Percentiles rank a stretch among this genome's conserved stretches.
Conservation (phyloP, 2,888 invertebrate species). For the Lapara coniferarum region DNA sequence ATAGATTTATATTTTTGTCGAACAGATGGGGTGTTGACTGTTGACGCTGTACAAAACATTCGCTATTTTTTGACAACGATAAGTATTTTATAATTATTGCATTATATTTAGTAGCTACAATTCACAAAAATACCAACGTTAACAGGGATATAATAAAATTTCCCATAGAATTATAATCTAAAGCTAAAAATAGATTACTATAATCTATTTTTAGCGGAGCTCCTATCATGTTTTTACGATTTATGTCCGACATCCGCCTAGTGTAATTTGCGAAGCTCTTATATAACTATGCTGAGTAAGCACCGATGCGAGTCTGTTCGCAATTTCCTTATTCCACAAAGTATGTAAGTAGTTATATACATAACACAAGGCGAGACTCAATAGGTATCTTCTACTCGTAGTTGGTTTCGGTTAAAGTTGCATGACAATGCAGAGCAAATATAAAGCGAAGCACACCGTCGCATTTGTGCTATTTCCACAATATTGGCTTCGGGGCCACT, state of each 20-base stretch:
- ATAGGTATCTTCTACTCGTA: slow-evolving; percentile 60
- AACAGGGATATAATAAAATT: neutral
- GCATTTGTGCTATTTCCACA: slow-evolving; percentile 57
- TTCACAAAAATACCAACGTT: neutral
- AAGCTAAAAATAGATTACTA: slow-evolving; percentile 17
- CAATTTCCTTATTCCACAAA: slow-evolving; percentile 68
- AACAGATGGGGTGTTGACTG: slow-evolving; percentile 37
- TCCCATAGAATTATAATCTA: neutral
- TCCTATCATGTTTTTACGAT: slow-evolving; percentile 24
- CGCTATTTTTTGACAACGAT: slow-evolving; percentile 12
- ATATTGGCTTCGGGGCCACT: slow-evolving; percentile 60
- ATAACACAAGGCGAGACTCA: slow-evolving; percentile 56
- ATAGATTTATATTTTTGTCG: slow-evolving; percentile 35
- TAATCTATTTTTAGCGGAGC: slow-evolving; percentile 17
- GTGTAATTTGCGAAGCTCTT: slow-evolving; percentile 45
- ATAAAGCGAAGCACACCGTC: slow-evolving; percentile 59
- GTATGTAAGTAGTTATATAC: slow-evolving; percentile 45
- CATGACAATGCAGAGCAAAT: slow-evolving; percentile 74
- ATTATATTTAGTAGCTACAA: neutral
- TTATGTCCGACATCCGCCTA: slow-evolving; percentile 32
- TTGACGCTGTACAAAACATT: slow-evolving; percentile 32
- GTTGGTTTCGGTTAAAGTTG: slow-evolving; percentile 73
- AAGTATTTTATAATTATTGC: neutral
- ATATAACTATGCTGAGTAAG: slow-evolving; percentile 71
- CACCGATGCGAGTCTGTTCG: slow-evolving; percentile 58